Conservation (phyloP, 2,113 vertebrate genomes). For the Gopherus evgoodei region DNA sequence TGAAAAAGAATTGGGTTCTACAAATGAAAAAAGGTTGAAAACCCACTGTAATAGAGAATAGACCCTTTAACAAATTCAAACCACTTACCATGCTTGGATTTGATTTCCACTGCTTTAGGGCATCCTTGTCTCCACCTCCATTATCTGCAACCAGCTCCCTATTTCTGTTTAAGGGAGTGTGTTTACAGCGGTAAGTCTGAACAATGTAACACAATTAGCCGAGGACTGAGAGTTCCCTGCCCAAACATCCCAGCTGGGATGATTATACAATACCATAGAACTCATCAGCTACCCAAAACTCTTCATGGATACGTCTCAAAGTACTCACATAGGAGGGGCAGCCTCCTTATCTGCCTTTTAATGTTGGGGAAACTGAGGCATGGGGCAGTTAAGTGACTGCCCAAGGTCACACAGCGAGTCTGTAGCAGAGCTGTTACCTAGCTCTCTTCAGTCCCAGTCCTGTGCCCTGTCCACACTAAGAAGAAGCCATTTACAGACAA, state of each 20-base stretch:
- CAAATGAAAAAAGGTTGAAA: too few species aligned
- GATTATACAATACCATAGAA: fast-evolving
- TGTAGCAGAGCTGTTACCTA: background rate
- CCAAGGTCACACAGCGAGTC: background rate
- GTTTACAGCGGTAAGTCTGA: background rate
- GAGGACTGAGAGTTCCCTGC: background rate
- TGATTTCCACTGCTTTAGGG: background rate
- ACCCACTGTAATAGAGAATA: background rate
- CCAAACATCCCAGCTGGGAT: background rate
- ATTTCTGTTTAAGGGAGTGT: background rate
- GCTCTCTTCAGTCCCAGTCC: background rate
- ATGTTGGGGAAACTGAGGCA: background rate
- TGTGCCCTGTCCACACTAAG: background rate
- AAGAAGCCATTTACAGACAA: background rate
- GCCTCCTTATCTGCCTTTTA: background rate
- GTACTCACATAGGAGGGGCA: background rate
- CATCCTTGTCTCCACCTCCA: background rate
- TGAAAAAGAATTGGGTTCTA: too few species aligned
- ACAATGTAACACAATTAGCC: fast-evolving
- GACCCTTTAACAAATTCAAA: background rate
- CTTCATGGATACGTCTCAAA: background rate
- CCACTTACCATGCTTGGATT: background rate
- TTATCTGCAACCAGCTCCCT: background rate
- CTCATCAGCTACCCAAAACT: background rate
- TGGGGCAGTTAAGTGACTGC: background rate